Evolutionary conservation across 2,113 vertebrate species (phyloP).

Genomic region (Pangasianodon hypophthalmus): DNA sequence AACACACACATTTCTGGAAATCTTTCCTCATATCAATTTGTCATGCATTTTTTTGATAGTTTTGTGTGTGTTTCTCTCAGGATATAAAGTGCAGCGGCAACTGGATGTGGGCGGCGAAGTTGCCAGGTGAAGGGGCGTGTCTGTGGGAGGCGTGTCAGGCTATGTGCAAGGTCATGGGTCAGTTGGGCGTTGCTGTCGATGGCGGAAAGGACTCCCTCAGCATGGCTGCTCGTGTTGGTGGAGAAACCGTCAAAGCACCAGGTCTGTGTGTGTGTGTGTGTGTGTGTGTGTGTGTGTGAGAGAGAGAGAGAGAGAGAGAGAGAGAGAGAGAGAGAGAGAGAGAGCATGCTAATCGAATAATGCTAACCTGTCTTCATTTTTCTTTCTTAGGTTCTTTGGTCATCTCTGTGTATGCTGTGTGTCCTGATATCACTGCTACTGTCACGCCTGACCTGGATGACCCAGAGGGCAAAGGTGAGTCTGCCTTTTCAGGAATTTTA

Average conservation of each 20-base stretch:
- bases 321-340: too few relatives aligned
- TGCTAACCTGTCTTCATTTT: background rate
- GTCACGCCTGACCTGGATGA: slow-evolving; percentile 90
- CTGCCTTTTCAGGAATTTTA: slow-evolving; percentile 23
- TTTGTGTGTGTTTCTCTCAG: slow-evolving; percentile 61
- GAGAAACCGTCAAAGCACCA: slow-evolving; percentile 84
- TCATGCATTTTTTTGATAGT: background rate
- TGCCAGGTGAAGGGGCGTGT: slow-evolving; percentile 82
- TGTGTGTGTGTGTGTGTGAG: background rate
- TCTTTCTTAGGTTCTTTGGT: slow-evolving; percentile 81
- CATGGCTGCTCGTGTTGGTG: slow-evolving; percentile 87
- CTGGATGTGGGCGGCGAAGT: slow-evolving; percentile 95
- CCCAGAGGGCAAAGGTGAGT: slow-evolving; percentile 79
- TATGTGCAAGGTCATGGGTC: slow-evolving; percentile 84
- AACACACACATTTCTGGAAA: background rate
- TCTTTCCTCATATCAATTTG: background rate
- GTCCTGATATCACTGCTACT: slow-evolving; percentile 88
- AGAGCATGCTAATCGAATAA: slow-evolving; percentile 8
- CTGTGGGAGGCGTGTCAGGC: slow-evolving; percentile 85
- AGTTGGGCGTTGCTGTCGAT: slow-evolving; percentile 85
- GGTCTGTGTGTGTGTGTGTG: slow-evolving; percentile 65
- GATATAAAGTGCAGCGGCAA: slow-evolving; percentile 93
- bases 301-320: too few relatives aligned
- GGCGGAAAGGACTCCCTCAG: slow-evolving; percentile 93
- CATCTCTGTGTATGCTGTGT: slow-evolving; percentile 88